Evolutionary conservation across 2,113 vertebrate species (phyloP).

Genomic region (Istiophorus platypterus): DNA sequence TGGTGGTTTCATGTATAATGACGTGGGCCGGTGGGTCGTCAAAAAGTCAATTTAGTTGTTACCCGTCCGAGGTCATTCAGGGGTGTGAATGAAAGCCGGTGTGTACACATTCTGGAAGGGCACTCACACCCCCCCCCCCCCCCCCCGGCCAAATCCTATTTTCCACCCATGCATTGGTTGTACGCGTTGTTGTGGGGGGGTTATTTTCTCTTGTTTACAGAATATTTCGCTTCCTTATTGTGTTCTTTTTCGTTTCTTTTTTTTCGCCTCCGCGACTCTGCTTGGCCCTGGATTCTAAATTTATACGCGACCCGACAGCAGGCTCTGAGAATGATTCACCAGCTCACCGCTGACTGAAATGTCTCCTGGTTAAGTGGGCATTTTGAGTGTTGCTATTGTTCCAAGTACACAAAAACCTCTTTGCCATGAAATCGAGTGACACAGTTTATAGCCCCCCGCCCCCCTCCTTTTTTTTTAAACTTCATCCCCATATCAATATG

Average conservation of each 20-base stretch:
- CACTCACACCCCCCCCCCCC: no score
- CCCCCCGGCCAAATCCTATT: no score
- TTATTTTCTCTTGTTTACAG: background rate
- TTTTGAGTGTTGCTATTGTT: conserved; percentile 23
- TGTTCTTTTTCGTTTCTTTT: background rate
- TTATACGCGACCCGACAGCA: background rate
- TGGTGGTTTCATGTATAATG: no score
- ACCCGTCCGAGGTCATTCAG: no score
- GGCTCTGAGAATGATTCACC: conserved; percentile 41
- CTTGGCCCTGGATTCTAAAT: conserved; percentile 1
- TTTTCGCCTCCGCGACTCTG: background rate
- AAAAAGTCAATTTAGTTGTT: no score
- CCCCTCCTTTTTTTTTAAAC: no score
- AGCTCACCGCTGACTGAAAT: conserved; percentile 8
- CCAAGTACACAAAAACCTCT: conserved; percentile 12
- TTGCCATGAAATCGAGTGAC: conserved; percentile 19
- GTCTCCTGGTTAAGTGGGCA: background rate
- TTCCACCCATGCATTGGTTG: background rate
- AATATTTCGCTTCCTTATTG: background rate
- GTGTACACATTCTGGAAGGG: no score
- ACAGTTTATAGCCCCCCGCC: background rate
- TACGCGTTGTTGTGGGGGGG: no score
- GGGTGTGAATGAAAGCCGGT: no score
- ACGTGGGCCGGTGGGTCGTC: no score
- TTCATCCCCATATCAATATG: conserved; percentile 16